Conservation (phyloP, 2,113 vertebrate species). For the Crotalus horridus region DNA sequence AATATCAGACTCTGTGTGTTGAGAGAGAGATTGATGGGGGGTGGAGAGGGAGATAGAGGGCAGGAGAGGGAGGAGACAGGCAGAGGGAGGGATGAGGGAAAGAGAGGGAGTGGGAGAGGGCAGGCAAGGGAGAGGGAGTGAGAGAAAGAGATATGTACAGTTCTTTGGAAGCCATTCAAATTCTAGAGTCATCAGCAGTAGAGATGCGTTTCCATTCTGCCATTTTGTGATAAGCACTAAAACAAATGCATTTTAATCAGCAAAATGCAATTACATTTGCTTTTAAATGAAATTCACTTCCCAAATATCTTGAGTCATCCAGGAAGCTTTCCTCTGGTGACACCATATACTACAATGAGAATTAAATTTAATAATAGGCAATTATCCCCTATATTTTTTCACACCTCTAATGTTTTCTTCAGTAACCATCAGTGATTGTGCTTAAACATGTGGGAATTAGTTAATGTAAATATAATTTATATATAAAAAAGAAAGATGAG, state of each 20-base stretch:
- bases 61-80: too few species aligned
- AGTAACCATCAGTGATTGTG: not conserved
- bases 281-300: slow-evolving; percentile 17
- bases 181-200: not conserved
- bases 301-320: not conserved
- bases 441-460: not conserved
- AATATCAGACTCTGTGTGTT: not conserved
- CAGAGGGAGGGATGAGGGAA: too few species aligned
- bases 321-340: not conserved
- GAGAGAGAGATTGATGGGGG: not conserved
- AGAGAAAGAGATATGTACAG: not conserved
- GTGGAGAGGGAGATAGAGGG: too few species aligned
- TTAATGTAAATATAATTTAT: not conserved
- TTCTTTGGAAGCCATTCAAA: slow-evolving; percentile 32
- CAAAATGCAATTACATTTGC: slow-evolving; percentile 7
- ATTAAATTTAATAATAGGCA: not conserved
- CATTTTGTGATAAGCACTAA: slow-evolving; percentile 6
- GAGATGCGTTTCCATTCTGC: slow-evolving; percentile 11
- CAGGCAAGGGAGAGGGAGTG: too few species aligned
- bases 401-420: not conserved
- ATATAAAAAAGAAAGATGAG: not conserved
- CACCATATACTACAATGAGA: not conserved
- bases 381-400: not conserved
- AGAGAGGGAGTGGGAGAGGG: not conserved
- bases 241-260: slow-evolving; percentile 19